These are phyloP conservation scores for Ibidorhyncha struthersii DNA, from an alignment of 2,113 vertebrate genomes.

Conservation along the genomic window DNA sequence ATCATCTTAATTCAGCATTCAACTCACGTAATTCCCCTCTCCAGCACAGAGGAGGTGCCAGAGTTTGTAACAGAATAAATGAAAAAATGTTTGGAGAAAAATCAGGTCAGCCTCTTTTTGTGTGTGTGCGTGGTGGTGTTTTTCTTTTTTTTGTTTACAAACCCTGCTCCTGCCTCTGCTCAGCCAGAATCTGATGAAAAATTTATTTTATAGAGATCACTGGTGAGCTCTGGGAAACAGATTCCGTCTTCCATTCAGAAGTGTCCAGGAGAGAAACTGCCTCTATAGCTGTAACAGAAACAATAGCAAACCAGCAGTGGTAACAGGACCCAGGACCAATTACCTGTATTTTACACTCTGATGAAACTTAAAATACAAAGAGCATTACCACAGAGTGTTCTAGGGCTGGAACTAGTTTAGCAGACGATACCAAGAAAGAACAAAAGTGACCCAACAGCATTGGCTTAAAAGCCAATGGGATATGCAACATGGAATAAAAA, in stretches of 20 bases:
- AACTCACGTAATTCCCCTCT: background rate
- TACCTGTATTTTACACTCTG: background rate
- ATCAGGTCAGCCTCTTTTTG: background rate
- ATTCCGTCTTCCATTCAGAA: background rate
- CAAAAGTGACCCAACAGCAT: background rate
- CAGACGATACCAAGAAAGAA: background rate
- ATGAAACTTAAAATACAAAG: background rate
- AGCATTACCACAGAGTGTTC: background rate
- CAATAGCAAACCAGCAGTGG: background rate
- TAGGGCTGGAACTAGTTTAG: background rate
- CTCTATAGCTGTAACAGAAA: background rate
- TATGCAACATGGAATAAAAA: background rate
- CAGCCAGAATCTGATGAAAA: background rate
- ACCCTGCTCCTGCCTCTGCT: background rate
- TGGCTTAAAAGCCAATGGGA: background rate
- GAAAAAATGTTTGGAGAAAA: background rate
- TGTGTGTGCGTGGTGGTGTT: no score
- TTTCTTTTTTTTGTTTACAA: background rate
- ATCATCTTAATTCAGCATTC: background rate
- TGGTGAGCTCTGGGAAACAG: background rate
- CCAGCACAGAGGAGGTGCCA: background rate
- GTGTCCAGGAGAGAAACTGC: background rate
- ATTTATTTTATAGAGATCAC: background rate
- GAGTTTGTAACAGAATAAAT: background rate
- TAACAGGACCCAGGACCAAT: background rate